Base-by-base conservation (phyloP, 2,113 vertebrate species). In the Anas platyrhynchos region DNA sequence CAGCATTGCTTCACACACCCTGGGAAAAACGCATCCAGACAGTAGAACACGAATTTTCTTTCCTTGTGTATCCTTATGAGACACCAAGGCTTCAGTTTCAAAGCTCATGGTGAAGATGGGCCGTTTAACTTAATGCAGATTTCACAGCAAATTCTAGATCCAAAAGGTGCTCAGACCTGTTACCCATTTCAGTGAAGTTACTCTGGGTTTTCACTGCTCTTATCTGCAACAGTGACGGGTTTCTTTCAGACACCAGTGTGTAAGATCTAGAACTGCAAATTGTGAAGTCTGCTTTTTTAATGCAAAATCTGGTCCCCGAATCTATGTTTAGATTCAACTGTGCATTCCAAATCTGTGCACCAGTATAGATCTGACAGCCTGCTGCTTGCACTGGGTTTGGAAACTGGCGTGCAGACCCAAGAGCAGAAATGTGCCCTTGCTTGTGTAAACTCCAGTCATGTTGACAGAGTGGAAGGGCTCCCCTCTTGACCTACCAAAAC, bases 21-120 rank as follows among this genome's bases (percentile, higher is more conserved):
- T 89, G 92, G 88, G 89, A 93, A 95, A 94, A 92, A 92, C 62
- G 29, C 41, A 77, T 29, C 67, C 93, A 89, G 91, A 85, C 88
- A 62, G 36, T 1, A 73, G 66, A 80, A 83, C 58, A 69, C 68
- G 73, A 87, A 69, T 38, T 18, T 63, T 69, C 91, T 83, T 50
- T 76, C 83, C 4, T 0, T 34, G 74, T 38, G 54, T 46, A 66
- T 59, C 78, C 67, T 87, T 71, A 32, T 0, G 22, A 65, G 91
- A 83, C 67, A 81, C 1, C 3, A 43, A 80, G 43, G 73, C 62
- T 83, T 41, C 56, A 17, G 32, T 52, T 63, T 46, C 81, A 80
- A 31, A 78, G 59, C 23, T 83, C 69, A 92, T 4, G 14, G 11
- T 8, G 9, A 59, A 79, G 86, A 65, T 15, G 73, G 27, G n/a